Percentiles rank a stretch among this genome's conserved stretches.
Conservation (phyloP, 2,888 invertebrate species). For the Dorcus parallelipipedus region DNA sequence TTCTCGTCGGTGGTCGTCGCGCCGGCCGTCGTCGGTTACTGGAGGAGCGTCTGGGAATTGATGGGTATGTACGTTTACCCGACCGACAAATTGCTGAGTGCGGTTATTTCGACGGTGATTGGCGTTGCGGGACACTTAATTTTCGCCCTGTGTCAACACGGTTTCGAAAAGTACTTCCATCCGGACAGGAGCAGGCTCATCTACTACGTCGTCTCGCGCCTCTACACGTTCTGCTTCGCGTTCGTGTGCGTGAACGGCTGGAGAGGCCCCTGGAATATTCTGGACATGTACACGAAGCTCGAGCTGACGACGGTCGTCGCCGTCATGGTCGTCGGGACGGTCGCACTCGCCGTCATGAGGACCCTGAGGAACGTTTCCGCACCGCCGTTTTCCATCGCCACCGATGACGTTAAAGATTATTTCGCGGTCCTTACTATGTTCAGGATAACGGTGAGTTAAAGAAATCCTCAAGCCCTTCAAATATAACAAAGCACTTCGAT, state of each 20-base stretch:
- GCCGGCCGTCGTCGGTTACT: constrained; percentile 79
- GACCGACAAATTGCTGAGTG: constrained; percentile 57
- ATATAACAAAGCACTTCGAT: too few relatives aligned
- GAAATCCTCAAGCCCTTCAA: too few relatives aligned
- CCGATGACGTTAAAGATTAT: constrained; percentile 73
- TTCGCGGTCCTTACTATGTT: constrained; percentile 86
- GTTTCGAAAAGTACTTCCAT: constrained; percentile 57
- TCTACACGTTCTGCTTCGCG: constrained; percentile 73
- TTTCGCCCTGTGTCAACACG: constrained; percentile 66
- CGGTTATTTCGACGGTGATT: constrained; percentile 64
- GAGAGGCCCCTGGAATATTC: constrained; percentile 78
- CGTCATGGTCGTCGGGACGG: constrained; percentile 63
- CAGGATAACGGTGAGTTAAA: constrained; percentile 67
- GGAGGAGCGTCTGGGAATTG: constrained; percentile 83
- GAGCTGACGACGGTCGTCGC: constrained; percentile 58
- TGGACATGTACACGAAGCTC: constrained; percentile 69
- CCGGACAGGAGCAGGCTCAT: constrained; percentile 67
- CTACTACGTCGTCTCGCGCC: constrained; percentile 67
- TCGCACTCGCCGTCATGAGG: constrained; percentile 66
- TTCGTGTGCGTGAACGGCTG: constrained; percentile 83
- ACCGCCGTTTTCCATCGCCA: constrained; percentile 74
- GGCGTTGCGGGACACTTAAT: constrained; percentile 69
- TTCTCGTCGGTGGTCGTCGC: constrained; percentile 72
- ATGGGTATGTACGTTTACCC: constrained; percentile 72
- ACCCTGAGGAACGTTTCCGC: constrained; percentile 77